phyloP scores from a whole-genome alignment of 1,140 invertebrate species.

The Plutomurus gul region DNA sequence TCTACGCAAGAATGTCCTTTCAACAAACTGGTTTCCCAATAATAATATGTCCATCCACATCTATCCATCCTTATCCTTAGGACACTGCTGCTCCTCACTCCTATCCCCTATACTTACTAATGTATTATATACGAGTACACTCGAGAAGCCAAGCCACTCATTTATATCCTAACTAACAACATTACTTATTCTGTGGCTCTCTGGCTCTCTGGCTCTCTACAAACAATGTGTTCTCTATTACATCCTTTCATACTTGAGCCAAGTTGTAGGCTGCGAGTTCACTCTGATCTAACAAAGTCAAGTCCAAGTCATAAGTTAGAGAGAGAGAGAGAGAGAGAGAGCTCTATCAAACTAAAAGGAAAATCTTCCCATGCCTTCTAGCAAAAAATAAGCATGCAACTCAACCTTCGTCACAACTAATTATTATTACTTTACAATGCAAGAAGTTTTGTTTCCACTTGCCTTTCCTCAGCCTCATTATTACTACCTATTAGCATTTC shows the following conservation, averaged over 20 bases:
- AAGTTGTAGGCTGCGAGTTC: too few relatives aligned
- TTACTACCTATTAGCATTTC: neutral
- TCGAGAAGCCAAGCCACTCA: neutral
- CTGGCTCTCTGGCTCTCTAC: too few relatives aligned
- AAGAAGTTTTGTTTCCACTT: conserved; percentile 33
- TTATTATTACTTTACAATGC: conserved; percentile 41
- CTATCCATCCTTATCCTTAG: conserved; percentile 20
- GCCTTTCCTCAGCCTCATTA: neutral
- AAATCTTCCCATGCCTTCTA: conserved; percentile 1
- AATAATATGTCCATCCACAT: conserved; percentile 41
- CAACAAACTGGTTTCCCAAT: conserved; percentile 53
- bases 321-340: too few relatives aligned
- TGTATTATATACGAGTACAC: neutral
- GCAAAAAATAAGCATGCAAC: conserved; percentile 34
- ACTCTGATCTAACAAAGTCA: neutral
- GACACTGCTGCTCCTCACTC: neutral
- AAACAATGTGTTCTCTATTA: too few relatives aligned
- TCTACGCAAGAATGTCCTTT: conserved; percentile 53
- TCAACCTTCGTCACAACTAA: conserved; percentile 42
- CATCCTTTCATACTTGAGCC: too few relatives aligned
- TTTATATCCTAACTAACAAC: neutral
- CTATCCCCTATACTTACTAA: neutral
- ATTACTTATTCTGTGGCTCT: neutral
- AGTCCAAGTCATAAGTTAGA: conserved; percentile 3
- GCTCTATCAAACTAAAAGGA: neutral